Percentiles rank a stretch among this genome's conserved stretches.
Conservation (phyloP, 1,140 invertebrate genomes). For the Cardiocondyla obscurior region DNA sequence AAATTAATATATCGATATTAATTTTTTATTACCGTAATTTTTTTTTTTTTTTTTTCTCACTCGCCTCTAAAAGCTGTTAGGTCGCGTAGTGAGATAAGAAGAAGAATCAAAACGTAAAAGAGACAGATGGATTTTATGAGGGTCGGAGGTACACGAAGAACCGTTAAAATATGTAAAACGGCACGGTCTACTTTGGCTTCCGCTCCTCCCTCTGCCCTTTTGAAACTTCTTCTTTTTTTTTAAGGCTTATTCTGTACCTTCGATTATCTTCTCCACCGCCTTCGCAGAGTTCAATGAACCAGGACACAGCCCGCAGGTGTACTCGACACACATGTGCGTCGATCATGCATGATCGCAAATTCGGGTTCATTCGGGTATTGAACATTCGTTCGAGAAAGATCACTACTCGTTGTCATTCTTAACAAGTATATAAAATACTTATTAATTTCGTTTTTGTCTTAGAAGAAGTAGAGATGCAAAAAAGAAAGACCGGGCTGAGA, state of each 20-base stretch:
- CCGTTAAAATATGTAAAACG: slow-evolving; percentile 81
- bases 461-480: no score
- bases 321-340: neutral
- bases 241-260: slow-evolving; percentile 69
- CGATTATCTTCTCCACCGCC: slow-evolving; percentile 71
- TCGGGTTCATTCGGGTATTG: neutral
- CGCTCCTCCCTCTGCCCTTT: slow-evolving; percentile 65
- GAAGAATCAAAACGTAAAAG: slow-evolving; percentile 5
- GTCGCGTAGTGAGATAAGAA: neutral
- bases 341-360: slow-evolving; percentile 17
- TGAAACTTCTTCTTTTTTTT: slow-evolving; percentile 58
- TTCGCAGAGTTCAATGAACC: slow-evolving; percentile 74
- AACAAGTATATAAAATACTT: neutral
- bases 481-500: no score
- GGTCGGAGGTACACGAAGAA: slow-evolving; percentile 66
- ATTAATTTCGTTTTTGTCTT: neutral
- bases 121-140: slow-evolving; percentile 54
- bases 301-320: slow-evolving; percentile 49
- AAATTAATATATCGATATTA: no score
- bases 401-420: neutral
- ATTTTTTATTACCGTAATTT: neutral
- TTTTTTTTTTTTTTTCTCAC: neutral
- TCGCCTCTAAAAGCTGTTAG: neutral
- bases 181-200: slow-evolving; percentile 63
- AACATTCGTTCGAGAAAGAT: slow-evolving; percentile 4